These are phyloP conservation scores for Ceyx erithaca DNA, from an alignment of 2,797 vertebrate genomes.

Conservation along the genomic window DNA sequence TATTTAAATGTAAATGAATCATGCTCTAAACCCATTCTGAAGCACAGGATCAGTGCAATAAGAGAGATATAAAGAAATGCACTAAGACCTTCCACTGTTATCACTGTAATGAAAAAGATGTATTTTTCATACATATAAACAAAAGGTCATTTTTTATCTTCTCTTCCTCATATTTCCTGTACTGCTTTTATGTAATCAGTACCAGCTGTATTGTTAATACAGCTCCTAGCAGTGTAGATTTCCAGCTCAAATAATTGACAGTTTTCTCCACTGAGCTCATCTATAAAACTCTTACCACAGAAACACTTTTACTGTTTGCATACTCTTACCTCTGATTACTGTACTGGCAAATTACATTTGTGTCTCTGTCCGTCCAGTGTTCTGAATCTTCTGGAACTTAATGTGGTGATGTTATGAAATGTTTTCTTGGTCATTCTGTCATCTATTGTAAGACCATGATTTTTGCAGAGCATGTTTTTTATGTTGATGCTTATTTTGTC, in stretches of 20 bases:
- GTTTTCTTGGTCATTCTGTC: neutral
- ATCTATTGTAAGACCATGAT: neutral
- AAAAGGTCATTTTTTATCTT: conserved; percentile 45
- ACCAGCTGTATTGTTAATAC: conserved; percentile 61
- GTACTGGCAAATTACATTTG: neutral
- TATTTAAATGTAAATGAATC: neutral
- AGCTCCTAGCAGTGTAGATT: conserved; percentile 50
- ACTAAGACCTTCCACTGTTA: neutral
- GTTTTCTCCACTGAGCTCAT: conserved; percentile 64
- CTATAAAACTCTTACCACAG: conserved; percentile 55
- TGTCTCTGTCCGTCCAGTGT: neutral
- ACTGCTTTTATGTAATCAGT: conserved; percentile 57
- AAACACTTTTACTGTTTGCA: neutral
- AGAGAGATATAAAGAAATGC: neutral
- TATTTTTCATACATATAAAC: conserved; percentile 42
- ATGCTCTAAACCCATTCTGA: neutral
- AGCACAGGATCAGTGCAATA: neutral
- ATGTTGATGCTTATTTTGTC: neutral
- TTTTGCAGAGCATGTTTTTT: neutral
- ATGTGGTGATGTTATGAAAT: neutral
- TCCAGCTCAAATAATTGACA: conserved; percentile 63
- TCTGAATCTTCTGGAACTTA: conserved; percentile 4
- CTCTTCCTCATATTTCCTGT: conserved; percentile 64
- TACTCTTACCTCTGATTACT: neutral
- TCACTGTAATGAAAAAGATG: neutral